Conservation (phyloP, 2,888 invertebrate species). For the Dastarcus helophoroides region DNA sequence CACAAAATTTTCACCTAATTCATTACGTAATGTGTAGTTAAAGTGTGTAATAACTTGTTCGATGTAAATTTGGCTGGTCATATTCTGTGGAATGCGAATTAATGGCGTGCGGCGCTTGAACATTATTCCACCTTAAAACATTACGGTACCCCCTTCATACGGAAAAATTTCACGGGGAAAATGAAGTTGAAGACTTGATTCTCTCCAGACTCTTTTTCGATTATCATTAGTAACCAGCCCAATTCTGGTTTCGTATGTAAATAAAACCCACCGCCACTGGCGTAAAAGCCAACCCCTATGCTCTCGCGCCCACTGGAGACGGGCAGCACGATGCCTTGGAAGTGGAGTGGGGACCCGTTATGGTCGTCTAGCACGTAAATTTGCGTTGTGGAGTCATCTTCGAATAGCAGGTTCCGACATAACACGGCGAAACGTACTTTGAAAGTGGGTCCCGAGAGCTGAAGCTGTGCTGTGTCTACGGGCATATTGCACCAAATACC, state of each 20-base stretch:
- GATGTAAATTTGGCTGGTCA: neutral
- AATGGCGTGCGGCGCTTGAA: neutral
- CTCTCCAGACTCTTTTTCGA: too few species aligned
- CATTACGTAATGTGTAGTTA: neutral
- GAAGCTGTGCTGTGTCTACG: slow-evolving; percentile 1
- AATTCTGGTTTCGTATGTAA: neutral
- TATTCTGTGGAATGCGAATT: too few species aligned
- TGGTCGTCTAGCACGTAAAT: slow-evolving; percentile 1
- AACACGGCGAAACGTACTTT: neutral
- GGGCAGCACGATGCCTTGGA: slow-evolving; percentile 1
- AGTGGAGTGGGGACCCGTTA: too few species aligned
- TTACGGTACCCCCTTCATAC: neutral
- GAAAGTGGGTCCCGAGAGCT: slow-evolving; percentile 1
- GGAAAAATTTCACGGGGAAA: too few species aligned
- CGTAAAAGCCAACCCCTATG: slow-evolving; percentile 2
- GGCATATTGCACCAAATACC: neutral
- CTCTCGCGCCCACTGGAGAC: slow-evolving; percentile 1
- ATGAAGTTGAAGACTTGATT: too few species aligned
- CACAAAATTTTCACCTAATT: slow-evolving; percentile 8
- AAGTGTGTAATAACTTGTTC: neutral
- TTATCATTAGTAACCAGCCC: too few species aligned
- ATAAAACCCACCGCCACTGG: slow-evolving; percentile 6
- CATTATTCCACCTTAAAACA: slow-evolving; percentile 3
- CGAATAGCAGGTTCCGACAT: neutral
- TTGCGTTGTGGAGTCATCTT: neutral